Conservation (phyloP, 2,888 invertebrate species). For the Epiblema foenella region DNA sequence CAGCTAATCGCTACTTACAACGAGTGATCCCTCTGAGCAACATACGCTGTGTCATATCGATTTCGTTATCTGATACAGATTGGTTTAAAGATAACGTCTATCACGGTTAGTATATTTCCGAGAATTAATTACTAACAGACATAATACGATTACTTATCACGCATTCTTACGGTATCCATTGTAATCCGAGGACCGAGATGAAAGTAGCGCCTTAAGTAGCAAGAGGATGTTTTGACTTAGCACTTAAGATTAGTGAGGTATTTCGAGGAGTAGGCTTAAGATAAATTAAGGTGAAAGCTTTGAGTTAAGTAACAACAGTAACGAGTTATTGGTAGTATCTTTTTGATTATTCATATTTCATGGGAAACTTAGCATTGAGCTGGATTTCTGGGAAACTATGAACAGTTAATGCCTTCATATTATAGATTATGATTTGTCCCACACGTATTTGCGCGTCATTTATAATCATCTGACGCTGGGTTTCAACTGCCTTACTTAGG, state of each 20-base stretch:
- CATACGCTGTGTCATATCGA: conserved; percentile 50
- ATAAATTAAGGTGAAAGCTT: conserved; percentile 32
- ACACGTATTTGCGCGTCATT: not conserved
- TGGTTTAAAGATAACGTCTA: conserved; percentile 70
- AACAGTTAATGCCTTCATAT: not conserved
- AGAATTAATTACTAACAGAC: conserved; percentile 76
- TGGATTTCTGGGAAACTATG: not conserved
- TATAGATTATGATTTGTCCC: too few species aligned
- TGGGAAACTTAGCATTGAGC: not conserved
- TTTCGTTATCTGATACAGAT: conserved; percentile 68
- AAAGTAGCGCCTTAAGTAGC: conserved; percentile 43
- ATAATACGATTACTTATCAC: conserved; percentile 76
- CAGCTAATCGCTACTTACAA: conserved; percentile 33
- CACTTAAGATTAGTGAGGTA: conserved; percentile 41
- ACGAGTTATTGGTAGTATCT: conserved; percentile 28
- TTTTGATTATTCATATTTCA: conserved; percentile 7
- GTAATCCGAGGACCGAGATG: conserved; percentile 62
- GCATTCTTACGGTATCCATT: conserved; percentile 68
- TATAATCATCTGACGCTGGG: not conserved
- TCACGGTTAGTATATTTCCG: conserved; percentile 73
- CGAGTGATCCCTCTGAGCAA: conserved; percentile 39
- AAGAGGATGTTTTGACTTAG: conserved; percentile 50
- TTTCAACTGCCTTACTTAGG: not conserved
- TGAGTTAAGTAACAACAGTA: conserved; percentile 17
- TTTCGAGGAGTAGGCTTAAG: conserved; percentile 30